Percentiles rank a stretch among this genome's conserved stretches.
Conservation (phyloP, 2,797 vertebrate genomes). For the Molossus alvarezi region DNA sequence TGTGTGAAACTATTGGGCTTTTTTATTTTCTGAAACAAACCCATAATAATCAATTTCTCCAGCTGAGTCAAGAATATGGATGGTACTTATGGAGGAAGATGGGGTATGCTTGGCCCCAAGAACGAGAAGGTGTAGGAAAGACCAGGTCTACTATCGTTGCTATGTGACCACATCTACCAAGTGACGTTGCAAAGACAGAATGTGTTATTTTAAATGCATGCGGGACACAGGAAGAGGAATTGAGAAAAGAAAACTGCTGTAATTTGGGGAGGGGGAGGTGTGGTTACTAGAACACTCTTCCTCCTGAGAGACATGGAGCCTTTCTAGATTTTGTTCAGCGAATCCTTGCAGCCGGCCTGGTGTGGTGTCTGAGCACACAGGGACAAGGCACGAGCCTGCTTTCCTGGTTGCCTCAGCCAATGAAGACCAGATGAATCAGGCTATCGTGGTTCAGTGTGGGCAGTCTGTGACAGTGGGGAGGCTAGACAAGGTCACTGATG, state of each 20-base stretch:
- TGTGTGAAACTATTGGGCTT: neutral
- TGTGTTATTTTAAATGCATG: neutral
- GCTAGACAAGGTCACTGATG: neutral
- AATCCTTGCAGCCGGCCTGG: neutral
- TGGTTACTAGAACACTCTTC: too few species aligned
- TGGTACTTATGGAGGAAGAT: neutral
- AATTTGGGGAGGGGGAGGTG: too few species aligned
- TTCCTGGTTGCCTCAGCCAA: neutral
- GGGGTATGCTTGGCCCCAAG: neutral
- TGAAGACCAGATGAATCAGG: neutral
- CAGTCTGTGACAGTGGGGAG: neutral
- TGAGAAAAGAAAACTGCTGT: neutral
- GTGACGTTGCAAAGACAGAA: neutral
- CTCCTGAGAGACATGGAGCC: too few species aligned
- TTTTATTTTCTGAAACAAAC: neutral
- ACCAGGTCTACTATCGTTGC: neutral
- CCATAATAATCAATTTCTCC: neutral
- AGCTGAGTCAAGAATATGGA: neutral
- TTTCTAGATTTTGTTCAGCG: neutral
- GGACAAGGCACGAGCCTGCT: accelerated
- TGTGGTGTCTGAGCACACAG: neutral
- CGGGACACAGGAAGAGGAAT: neutral
- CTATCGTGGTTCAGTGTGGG: too few species aligned
- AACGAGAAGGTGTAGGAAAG: neutral
- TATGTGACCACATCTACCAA: neutral